Evolutionary conservation across 2,797 vertebrate species (phyloP), one percentile per base, ranked within the genome.

Genomic region (Gymnothorax reevesii): DNA sequence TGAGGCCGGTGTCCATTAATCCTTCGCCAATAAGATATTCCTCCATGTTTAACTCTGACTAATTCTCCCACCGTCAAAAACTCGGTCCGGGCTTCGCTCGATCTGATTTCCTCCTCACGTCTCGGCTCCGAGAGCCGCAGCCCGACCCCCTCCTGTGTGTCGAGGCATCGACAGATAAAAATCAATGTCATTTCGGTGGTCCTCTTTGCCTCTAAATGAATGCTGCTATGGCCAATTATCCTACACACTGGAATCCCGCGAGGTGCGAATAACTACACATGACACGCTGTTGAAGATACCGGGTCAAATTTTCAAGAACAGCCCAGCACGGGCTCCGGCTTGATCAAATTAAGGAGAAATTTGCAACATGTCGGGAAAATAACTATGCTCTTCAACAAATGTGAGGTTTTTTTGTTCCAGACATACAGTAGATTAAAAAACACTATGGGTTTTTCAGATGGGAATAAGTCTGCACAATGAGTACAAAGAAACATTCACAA

Each of bases 141-240:
- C 33, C 27, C 52, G 13, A 52, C 73, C 13, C 75, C 49, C 49
- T 52, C 15, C 22, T 54, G 4, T n/a, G 52, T 22, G 20, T 80
- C 33, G n/a, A 55, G 49, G 17, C 20, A 77, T 77, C 73, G 33
- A 77, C 75, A 80, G n/a, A 55, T 80, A 55, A 55, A 42, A 80
- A 55, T 80, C 77, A 80, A 80, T 80, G 55, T 55, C 77, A 22
- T 80, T 22, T 80, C 5, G 77, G 77, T 80, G 77, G 77, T 80
- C 20, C 12, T 80, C 77, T 55, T 55, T 55, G 4, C 55, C 49
- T 80, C 52, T 0, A 55, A 80, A 55, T 54, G 77, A 80, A 80
- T 54, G n/a, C 77, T 55, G 77, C 77, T 20, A n/a, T 4, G 22
- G 52, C n/a, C 52, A 55, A 55, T 80, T 22, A 55, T 55, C 33